These are phyloP conservation scores for Popillia japonica DNA, from an alignment of 1,140 invertebrate species.

Conservation along the genomic window DNA sequence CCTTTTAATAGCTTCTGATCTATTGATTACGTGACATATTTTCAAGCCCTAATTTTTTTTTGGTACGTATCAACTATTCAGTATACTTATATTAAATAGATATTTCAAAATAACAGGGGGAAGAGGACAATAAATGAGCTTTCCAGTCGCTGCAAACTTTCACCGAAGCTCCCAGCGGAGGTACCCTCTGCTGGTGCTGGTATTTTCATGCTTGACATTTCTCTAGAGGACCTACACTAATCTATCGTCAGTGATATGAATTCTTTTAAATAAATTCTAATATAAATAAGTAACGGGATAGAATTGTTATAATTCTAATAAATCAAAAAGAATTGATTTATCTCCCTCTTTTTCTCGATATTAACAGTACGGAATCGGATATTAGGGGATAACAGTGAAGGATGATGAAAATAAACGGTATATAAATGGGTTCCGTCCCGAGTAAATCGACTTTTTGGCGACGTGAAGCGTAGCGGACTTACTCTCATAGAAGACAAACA, in stretches of 20 bases:
- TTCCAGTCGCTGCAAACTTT: not conserved
- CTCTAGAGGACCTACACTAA: not conserved
- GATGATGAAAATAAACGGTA: not conserved
- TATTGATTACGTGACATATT: too few relatives aligned
- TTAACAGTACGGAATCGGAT: too few relatives aligned
- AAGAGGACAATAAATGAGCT: not conserved
- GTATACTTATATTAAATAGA: too few relatives aligned
- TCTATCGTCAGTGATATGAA: not conserved
- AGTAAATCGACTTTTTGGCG: not conserved
- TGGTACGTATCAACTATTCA: too few relatives aligned
- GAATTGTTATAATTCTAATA: not conserved
- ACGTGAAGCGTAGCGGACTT: not conserved
- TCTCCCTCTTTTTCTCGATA: too few relatives aligned
- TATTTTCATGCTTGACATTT: conserved; percentile 32
- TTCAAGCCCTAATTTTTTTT: too few relatives aligned
- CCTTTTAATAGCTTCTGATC: too few relatives aligned
- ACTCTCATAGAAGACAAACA: not conserved
- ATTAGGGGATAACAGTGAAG: too few relatives aligned
- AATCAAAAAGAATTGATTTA: too few relatives aligned
- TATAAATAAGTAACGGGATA: not conserved
- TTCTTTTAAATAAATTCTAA: not conserved
- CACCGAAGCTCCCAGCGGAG: not conserved
- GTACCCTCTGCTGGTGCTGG: not conserved
- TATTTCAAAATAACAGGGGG: not conserved
- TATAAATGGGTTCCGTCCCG: not conserved